Percentiles rank a stretch among this genome's conserved stretches.
Conservation (phyloP, 2,797 vertebrate species). For the Gobio occitaniae region DNA sequence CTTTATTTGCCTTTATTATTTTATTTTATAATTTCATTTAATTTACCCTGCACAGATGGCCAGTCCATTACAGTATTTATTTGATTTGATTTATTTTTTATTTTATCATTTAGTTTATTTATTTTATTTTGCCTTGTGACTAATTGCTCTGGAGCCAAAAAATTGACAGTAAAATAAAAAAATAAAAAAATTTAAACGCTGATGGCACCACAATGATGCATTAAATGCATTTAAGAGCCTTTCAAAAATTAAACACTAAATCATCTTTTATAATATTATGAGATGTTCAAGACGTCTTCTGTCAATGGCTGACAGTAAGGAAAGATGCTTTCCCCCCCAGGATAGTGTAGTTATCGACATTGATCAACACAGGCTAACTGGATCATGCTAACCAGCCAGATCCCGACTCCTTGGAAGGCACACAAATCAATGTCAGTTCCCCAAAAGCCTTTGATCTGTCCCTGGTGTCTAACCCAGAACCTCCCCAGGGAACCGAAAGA, state of each 20-base stretch:
- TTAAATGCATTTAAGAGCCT: neutral
- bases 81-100: too few relatives aligned
- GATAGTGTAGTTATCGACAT: conserved; percentile 14
- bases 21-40: too few relatives aligned
- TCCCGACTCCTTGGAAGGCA: neutral
- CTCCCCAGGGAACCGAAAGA: conserved; percentile 30
- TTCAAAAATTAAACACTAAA: neutral
- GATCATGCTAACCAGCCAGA: conserved; percentile 18
- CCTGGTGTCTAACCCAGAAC: conserved; percentile 37
- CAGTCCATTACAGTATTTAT: too few relatives aligned
- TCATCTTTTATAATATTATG: neutral
- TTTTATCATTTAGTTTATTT: neutral
- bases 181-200: too few relatives aligned
- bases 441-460: conserved; percentile 42
- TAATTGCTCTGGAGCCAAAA: neutral
- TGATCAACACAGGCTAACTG: conserved; percentile 23
- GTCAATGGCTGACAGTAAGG: neutral
- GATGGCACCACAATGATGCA: neutral
- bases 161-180: too few relatives aligned
- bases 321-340: neutral
- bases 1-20: too few relatives aligned
- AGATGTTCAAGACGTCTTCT: neutral
- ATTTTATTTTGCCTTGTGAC: neutral
- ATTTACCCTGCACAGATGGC: too few relatives aligned
- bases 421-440: conserved; percentile 36